phyloP scores from a whole-genome alignment of 2,113 vertebrate species.

The Poeciliopsis retropinna region DNA sequence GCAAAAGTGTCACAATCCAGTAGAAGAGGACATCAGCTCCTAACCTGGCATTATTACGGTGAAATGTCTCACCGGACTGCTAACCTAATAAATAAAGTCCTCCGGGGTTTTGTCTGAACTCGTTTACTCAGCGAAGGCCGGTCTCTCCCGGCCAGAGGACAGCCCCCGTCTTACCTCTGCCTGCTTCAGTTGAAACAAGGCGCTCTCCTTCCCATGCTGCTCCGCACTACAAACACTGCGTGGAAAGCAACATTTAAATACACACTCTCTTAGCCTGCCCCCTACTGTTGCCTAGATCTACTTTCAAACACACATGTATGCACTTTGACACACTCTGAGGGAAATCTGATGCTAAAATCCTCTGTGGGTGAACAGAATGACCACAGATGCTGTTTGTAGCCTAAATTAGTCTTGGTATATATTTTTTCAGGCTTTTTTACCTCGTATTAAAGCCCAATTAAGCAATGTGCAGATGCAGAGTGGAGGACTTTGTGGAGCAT shows the following conservation, averaged over 20 bases:
- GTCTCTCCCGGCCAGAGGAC: conserved; percentile 4
- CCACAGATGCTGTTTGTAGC: not conserved
- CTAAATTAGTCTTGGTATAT: conserved; percentile 22
- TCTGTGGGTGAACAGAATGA: conserved; percentile 6
- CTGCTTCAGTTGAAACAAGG: conserved; percentile 21
- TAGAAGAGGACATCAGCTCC: not conserved
- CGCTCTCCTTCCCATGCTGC: conserved; percentile 38
- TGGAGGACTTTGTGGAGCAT: conserved; percentile 80
- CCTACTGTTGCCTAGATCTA: conserved; percentile 80
- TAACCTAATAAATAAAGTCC: not conserved
- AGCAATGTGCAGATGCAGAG: conserved; percentile 41
- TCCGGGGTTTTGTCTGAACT: not conserved
- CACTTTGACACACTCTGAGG: conserved; percentile 56
- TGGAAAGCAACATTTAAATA: conserved; percentile 78
- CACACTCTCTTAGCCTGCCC: conserved; percentile 85
- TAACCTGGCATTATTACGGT: not conserved
- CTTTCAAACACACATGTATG: conserved; percentile 70
- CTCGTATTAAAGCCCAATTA: conserved; percentile 51
- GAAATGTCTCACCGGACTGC: not conserved
- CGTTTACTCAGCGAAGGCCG: not conserved
- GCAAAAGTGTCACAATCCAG: not conserved
- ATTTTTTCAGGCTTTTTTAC: conserved; percentile 48
- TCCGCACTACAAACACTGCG: conserved; percentile 60
- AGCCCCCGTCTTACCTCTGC: not conserved
- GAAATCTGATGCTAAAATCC: conserved; percentile 31